Base-by-base conservation (phyloP, 2,888 invertebrate species). In the Pyralis farinalis region DNA sequence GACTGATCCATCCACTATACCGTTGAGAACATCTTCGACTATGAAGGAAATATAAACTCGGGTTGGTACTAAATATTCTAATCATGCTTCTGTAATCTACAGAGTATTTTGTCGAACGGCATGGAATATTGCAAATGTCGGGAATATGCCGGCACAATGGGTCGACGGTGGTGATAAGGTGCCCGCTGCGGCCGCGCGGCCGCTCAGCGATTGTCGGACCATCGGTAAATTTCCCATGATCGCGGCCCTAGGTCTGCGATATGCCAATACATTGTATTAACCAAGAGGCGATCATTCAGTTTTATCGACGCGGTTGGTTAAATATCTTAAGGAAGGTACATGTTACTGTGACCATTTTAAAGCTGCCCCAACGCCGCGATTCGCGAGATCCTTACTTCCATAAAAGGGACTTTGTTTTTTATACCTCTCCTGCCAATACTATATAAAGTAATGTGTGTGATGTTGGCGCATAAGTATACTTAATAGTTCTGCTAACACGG, bases 161-260 rank as follows among this genome's bases (percentile, higher is more conserved):
- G 58, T 55, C 40, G 60, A 40, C 52, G 51, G 55, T 44, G 40
- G 54, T 69, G 80, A 81, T 80, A 80, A 78, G 67, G 53, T 52
- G 49, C 49, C 59, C 49, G 53, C 53, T 55, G 49, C 16, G 47
- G 51, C 49, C 45, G 52, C 31, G 12, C 31, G 11, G 39, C 49
- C 47, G 44, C 52, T 29, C 34, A 43, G 43, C 53, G 80, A 78
- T 77, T 67, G 71, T 68, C 61, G 52, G 47, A 38, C 59, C 70
- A 82, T 82, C 78, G 52, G 64, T 59, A 62, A 76, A 68, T 71
- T 83, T 81, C 81, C 79, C 80, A 82, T 83, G 79, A 82, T 79
- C 71, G 67, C 55, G 60, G 66, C 63, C 62, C 59, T 60, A 52
- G 47, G 54, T 46, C 51, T 55, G 55, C 55, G 73, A 77, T 79